Conservation (phyloP, 2,113 vertebrate species). For the Chunga burmeisteri region DNA sequence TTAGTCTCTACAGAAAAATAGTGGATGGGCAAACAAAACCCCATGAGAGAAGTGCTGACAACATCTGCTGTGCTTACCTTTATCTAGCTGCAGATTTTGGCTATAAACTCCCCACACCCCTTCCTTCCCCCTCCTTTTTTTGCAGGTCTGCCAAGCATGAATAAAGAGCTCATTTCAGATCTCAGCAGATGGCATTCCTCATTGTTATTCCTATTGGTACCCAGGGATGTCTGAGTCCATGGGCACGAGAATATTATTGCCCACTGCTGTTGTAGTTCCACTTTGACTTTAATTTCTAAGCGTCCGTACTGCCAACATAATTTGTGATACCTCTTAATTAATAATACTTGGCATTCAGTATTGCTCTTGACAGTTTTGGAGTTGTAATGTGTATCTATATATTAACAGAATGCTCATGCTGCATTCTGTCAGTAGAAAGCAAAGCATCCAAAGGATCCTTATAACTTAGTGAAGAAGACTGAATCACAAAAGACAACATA, state of each 20-base stretch:
- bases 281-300: slow-evolving; percentile 25
- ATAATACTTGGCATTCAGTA: not conserved
- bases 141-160: slow-evolving; percentile 5
- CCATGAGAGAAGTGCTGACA: not conserved
- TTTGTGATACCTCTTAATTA: not conserved
- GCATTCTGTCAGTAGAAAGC: not conserved
- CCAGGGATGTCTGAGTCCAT: not conserved
- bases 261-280: not conserved
- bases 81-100: slow-evolving; percentile 11
- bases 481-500: not conserved
- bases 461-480: not conserved
- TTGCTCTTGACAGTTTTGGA: not conserved
- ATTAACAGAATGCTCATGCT: not conserved
- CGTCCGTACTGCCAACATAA: not conserved
- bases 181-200: slow-evolving; percentile 14
- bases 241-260: not conserved
- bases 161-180: slow-evolving; percentile 21
- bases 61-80: slow-evolving; percentile 26
- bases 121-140: not conserved
- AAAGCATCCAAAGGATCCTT: not conserved
- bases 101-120: not conserved
- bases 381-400: not conserved
- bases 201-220: slow-evolving; percentile 10
- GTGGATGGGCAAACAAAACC: not conserved
- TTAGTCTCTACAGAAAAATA: not conserved